Conservation (phyloP, 2,888 invertebrate genomes). For the Nymphalis urticae region DNA sequence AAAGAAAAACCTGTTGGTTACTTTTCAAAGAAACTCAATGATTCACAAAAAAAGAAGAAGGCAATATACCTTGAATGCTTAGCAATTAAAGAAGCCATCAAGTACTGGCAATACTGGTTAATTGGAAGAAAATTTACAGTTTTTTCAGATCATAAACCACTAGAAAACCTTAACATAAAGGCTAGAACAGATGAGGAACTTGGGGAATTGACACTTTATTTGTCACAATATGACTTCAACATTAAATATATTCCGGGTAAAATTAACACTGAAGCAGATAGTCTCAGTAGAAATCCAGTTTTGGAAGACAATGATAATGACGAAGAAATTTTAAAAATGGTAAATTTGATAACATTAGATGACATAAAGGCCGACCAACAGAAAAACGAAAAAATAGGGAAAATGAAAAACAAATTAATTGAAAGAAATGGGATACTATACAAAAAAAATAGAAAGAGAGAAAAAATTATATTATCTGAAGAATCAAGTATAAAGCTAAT, state of each 20-base stretch:
- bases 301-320: conserved; percentile 33
- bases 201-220: conserved; percentile 40
- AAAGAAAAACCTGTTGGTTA: too few relatives aligned
- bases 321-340: too few relatives aligned
- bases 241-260: conserved; percentile 38
- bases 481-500: too few relatives aligned
- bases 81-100: conserved; percentile 41
- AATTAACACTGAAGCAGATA: conserved; percentile 39
- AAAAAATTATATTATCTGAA: too few relatives aligned
- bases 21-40: too few relatives aligned
- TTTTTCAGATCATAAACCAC: conserved; percentile 39
- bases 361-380: too few relatives aligned
- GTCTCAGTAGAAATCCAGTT: conserved; percentile 40
- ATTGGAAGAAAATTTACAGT: conserved; percentile 39
- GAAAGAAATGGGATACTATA: too few relatives aligned
- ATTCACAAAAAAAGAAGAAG: conserved; percentile 34
- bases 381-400: too few relatives aligned
- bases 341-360: too few relatives aligned
- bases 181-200: conserved; percentile 38
- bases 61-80: conserved; percentile 41
- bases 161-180: conserved; percentile 37
- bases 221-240: conserved; percentile 46
- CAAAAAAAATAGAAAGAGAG: too few relatives aligned
- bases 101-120: conserved; percentile 41
- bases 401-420: too few relatives aligned